These are phyloP conservation scores for Archilochus colubris DNA, from an alignment of 2,113 vertebrate genomes.

Conservation along the genomic window DNA sequence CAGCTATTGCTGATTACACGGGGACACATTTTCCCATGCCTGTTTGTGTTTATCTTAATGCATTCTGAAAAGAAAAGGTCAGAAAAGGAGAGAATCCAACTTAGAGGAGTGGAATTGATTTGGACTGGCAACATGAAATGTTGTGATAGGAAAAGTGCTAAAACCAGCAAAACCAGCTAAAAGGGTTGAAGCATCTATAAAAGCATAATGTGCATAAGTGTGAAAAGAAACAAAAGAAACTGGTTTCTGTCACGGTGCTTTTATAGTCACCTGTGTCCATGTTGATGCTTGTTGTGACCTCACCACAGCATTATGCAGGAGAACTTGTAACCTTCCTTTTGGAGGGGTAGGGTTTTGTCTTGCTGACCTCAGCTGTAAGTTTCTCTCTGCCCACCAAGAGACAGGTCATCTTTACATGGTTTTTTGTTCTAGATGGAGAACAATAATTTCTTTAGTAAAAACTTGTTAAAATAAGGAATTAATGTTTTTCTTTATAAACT, in stretches of 20 bases:
- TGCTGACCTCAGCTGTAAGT: not conserved
- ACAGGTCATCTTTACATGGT: not conserved
- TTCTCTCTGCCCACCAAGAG: not conserved
- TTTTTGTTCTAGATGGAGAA: not conserved
- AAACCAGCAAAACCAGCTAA: not conserved
- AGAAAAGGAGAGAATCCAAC: not conserved
- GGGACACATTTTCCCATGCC: not conserved
- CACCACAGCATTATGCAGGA: not conserved
- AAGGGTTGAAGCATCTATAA: not conserved
- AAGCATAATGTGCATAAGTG: not conserved
- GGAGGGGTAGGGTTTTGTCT: not conserved
- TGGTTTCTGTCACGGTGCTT: not conserved
- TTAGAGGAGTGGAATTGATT: not conserved
- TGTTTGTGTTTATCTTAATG: not conserved
- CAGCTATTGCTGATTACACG: not conserved
- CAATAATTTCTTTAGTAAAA: not conserved
- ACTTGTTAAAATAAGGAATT: not conserved
- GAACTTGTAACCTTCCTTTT: accelerated
- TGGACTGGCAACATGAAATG: not conserved
- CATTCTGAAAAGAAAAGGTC: slow-evolving; percentile 21
- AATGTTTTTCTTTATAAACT: not conserved
- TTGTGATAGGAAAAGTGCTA: slow-evolving; percentile 15
- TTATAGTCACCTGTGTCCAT: not conserved
- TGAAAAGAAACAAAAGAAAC: slow-evolving; percentile 36
- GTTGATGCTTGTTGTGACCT: not conserved